Evolutionary conservation across 2,797 vertebrate genomes (phyloP).

Genomic region (Champsocephalus esox): DNA sequence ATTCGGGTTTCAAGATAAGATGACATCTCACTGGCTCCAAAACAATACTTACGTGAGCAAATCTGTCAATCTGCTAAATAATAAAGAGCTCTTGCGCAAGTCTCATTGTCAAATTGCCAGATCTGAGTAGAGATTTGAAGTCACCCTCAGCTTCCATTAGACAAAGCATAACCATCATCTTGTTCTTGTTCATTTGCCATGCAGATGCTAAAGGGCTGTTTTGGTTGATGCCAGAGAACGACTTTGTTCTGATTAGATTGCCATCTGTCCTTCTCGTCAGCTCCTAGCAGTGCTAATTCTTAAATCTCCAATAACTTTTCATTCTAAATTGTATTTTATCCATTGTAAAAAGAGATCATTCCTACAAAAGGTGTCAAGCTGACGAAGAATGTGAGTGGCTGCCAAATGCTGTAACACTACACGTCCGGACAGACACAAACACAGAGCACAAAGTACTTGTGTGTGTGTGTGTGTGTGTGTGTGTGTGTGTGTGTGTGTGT

Average conservation of each 20-base stretch:
- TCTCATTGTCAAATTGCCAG: constrained; percentile 30
- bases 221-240: constrained; percentile 9
- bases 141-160: constrained; percentile 39
- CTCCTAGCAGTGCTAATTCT: not conserved
- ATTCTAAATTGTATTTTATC: constrained; percentile 24
- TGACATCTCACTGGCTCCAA: constrained; percentile 31
- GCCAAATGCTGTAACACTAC: constrained; percentile 51
- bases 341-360: not conserved
- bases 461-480: constrained; percentile 13
- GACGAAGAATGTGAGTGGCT: constrained; percentile 30
- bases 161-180: constrained; percentile 11
- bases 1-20: constrained; percentile 49
- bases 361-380: constrained; percentile 17
- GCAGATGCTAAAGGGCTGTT: not conserved
- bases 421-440: constrained; percentile 37
- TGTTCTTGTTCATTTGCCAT: constrained; percentile 6
- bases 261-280: not conserved
- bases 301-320: constrained; percentile 1
- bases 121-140: constrained; percentile 66
- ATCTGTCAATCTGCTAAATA: constrained; percentile 65
- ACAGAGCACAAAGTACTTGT: not conserved
- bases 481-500: not conserved
- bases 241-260: constrained; percentile 14
- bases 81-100: constrained; percentile 50
- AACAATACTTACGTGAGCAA: constrained; percentile 28